These are phyloP conservation scores for Axinella damicornis DNA, from an alignment of 37 sponge, comb jelly and placozoan species.

Conservation along the genomic window DNA sequence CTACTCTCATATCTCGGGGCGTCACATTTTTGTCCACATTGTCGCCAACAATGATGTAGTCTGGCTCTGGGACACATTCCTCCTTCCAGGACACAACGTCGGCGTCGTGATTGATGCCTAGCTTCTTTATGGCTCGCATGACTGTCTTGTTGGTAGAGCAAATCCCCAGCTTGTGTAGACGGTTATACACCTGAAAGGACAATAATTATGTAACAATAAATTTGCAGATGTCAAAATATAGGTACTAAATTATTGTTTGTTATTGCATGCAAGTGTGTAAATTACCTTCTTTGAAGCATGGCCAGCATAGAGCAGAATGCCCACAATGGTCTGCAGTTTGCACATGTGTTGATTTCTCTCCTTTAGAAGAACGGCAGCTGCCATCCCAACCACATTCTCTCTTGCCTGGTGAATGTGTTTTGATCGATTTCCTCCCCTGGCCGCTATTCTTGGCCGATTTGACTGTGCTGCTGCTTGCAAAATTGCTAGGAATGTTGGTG, in stretches of 20 bases:
- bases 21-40: constrained; percentile 2
- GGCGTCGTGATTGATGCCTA: constrained; percentile 8
- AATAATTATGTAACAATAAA: too few relatives aligned
- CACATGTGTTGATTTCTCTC: constrained; percentile 14
- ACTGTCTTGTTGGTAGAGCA: neutral
- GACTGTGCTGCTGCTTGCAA: neutral
- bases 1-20: constrained; percentile 6
- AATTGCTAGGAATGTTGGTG: constrained; percentile 7
- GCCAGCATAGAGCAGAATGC: constrained; percentile 23
- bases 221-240: too few relatives aligned
- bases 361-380: constrained; percentile 19
- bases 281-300: constrained; percentile 45
- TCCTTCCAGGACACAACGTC: constrained; percentile 10
- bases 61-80: too few relatives aligned
- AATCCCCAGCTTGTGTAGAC: constrained; percentile 13
- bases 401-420: neutral
- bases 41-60: constrained; percentile 7
- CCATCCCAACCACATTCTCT: neutral
- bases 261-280: too few relatives aligned
- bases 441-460: neutral
- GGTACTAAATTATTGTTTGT: too few relatives aligned
- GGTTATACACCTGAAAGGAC: neutral
- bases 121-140: neutral
- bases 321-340: neutral
- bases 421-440: too few relatives aligned